Evolutionary conservation across 2,888 invertebrate genomes (phyloP).

Genomic region (Portevinia maculata): DNA sequence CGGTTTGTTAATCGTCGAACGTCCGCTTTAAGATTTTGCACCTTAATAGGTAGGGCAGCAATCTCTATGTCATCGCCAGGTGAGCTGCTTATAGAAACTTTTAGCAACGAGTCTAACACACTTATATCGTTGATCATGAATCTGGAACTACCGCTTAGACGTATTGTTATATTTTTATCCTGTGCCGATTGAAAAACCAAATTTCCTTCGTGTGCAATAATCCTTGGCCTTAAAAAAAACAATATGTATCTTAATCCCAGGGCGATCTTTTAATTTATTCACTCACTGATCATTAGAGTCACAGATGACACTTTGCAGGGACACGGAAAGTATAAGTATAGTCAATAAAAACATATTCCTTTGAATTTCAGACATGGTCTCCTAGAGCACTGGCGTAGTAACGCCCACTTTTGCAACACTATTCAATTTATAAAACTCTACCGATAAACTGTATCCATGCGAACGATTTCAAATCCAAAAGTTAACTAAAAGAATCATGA

Average conservation of each 20-base stretch:
- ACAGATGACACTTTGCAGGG: constrained; percentile 3
- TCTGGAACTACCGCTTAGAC: constrained; percentile 87
- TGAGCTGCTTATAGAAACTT: background rate
- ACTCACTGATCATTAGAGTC: constrained; percentile 53
- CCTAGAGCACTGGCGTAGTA: constrained; percentile 14
- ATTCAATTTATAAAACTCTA: constrained; percentile 17
- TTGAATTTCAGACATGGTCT: constrained; percentile 35
- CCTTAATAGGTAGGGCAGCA: constrained; percentile 71
- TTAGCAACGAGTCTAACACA: constrained; percentile 82
- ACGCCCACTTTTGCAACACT: constrained; percentile 22
- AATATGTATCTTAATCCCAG: background rate
- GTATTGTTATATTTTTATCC: constrained; percentile 90
- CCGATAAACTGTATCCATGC: constrained; percentile 28
- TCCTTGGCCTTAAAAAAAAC: constrained; percentile 72
- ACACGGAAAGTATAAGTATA: constrained; percentile 13
- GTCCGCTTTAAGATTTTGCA: constrained; percentile 75
- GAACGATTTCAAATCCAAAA: constrained; percentile 16
- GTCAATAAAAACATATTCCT: background rate
- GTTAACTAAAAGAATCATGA: constrained; percentile 33
- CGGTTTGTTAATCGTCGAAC: constrained; percentile 73
- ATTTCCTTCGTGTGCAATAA: constrained; percentile 87
- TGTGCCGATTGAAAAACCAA: constrained; percentile 89
- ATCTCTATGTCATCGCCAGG: constrained; percentile 30
- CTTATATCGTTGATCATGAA: constrained; percentile 88
- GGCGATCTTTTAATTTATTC: background rate